A percentile compares a stretch with the other conserved stretches of the same genome.
Conservation (phyloP, 2,888 invertebrate genomes). For the Cerceris rybyensis region DNA sequence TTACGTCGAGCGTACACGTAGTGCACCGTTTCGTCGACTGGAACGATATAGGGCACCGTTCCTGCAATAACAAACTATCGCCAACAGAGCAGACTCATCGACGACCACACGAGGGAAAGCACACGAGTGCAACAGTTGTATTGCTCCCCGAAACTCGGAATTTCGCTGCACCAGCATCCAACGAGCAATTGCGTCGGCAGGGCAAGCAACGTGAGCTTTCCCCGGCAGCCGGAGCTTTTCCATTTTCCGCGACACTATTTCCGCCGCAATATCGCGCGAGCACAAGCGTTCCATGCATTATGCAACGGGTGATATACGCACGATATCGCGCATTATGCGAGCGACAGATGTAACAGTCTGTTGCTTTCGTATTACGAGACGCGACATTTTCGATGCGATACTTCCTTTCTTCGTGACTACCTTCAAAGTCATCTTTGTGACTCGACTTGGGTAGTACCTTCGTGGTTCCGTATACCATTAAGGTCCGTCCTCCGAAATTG, state of each 20-base stretch:
- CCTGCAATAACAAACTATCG: constrained; percentile 40
- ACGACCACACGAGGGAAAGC: constrained; percentile 39
- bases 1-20: neutral
- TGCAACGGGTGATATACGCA: constrained; percentile 67
- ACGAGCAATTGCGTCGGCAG: constrained; percentile 11
- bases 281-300: constrained; percentile 66
- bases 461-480: neutral
- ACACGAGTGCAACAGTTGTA: constrained; percentile 58
- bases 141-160: constrained; percentile 16
- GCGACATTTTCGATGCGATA: constrained; percentile 37
- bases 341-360: constrained; percentile 72
- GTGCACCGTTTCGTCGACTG: constrained; percentile 2
- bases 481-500: constrained; percentile 9
- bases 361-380: constrained; percentile 47
- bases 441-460: neutral
- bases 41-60: constrained; percentile 10
- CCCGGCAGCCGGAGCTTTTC: constrained; percentile 56
- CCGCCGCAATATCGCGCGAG: constrained; percentile 61
- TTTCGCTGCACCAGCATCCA: constrained; percentile 3
- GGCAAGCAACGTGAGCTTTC: constrained; percentile 26
- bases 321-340: constrained; percentile 70
- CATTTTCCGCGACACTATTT: constrained; percentile 66
- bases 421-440: neutral
- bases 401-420: neutral
- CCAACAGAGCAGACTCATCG: constrained; percentile 1